Evolutionary conservation across 1,140 invertebrate species (phyloP), one percentile per base, ranked within the genome.

Genomic region (Drosophila sp.): DNA sequence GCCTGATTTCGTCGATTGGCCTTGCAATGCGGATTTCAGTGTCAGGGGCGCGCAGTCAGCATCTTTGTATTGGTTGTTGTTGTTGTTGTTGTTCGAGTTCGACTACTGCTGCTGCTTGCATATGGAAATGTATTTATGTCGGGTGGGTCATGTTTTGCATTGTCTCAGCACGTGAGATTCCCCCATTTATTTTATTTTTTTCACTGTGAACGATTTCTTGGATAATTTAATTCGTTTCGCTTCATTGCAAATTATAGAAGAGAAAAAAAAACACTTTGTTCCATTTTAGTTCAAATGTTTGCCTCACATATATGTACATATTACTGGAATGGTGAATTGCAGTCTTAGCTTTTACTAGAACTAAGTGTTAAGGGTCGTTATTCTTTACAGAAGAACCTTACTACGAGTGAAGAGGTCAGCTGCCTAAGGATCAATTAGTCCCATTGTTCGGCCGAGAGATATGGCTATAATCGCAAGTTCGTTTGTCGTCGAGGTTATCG

Each of bases 1-100:
- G 83, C 83, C 83, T 87, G 76, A 76, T 87, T 87, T 87, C 70
- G 84, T 79, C 70, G 83, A 87, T 86, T 86, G 82, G 82, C 82
- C 83, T 77, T 77, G 82, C 69, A 57, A 50, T 86, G 82, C 75
- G 70, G 73, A 75, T 85, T 84, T 85, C 81, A 85, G 81, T 85
- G 81, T 85, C 82, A 87, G 83, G 72, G 66, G 80, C 62, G 80
- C 81, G 56, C 30, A 58, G 33, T 27, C 30, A 86, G 83, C 82
- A 86, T 86, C 82, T 86, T 85, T 85, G 75, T 77, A 76, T 61
- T 77, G 74, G 73, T 77, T 76, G 72, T 75, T 77, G 25, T 57
- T 55, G 55, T 61, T 60, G 47, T 47, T 56, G 50, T 44, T 41
- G 32, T 11, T 76, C 23, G 23, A 27, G 62, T 40, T 66, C 63